Evolutionary conservation across 2,113 vertebrate genomes (phyloP), one percentile per base, ranked within the genome.

Genomic region (Dasyornis broadbenti): DNA sequence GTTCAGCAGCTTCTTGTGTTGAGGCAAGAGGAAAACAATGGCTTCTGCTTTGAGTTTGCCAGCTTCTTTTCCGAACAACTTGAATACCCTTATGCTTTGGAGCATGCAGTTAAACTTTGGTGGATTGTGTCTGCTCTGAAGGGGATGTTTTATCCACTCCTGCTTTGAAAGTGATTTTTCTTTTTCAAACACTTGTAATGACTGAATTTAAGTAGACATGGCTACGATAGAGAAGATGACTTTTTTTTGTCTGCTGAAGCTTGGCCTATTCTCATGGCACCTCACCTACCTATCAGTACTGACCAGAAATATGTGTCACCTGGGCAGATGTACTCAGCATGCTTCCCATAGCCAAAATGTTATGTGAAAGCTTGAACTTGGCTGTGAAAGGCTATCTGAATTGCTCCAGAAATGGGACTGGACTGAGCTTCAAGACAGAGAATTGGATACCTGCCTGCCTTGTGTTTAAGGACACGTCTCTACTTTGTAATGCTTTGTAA

Each of bases 21-120:
- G 89, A 90, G 76, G 72, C 89, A 81, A 89, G 89, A 73, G 30
- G 52, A 80, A 81, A 93, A 94, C 90, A 92, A 92, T 93, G 42
- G 56, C 53, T 95, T 92, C 56, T 84, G 71, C 91, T 94, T 79
- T 86, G 86, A 89, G 49, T 94, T 92, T 96, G 86, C 72, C 83
- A 91, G 54, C 49, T 86, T 86, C 71, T 94, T 84, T 94, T 92
- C 77, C 92, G 77, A 86, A 40, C 39, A 59, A 15, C 59, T 95
- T 82, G 66, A 92, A 93, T 86, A 64, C 64, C 39, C n/a, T 64
- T 71, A 82, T 35, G 52, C 76, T 97, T 81, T 89, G 81, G 92
- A 96, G 65, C 65, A 76, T 82, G 73, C 86, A 87, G 39, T 87
- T 91, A 82, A 91, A 86, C 73, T 95, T 84, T 61, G 77, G 57